These are phyloP conservation scores for Lepidocolaptes lacrymiger DNA, from an alignment of 2,797 vertebrate species.

Conservation along the genomic window DNA sequence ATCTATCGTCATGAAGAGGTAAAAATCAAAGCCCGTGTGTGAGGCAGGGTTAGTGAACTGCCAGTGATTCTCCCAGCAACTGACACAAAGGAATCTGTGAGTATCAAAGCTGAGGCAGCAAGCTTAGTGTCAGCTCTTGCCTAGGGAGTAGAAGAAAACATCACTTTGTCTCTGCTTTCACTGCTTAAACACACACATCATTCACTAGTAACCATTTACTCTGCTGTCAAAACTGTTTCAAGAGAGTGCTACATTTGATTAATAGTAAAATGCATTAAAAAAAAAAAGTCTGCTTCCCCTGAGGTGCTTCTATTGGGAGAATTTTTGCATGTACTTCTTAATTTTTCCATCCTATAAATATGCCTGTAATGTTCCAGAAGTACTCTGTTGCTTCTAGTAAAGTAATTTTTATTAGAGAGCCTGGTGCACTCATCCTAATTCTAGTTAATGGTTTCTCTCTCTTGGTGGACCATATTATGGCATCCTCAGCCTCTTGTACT, in stretches of 20 bases:
- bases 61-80: conserved; percentile 59
- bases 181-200: conserved; percentile 49
- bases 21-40: conserved; percentile 48
- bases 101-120: conserved; percentile 23
- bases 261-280: conserved; percentile 35
- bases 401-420: conserved; percentile 36
- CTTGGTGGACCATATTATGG: neutral
- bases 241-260: conserved; percentile 62
- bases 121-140: conserved; percentile 42
- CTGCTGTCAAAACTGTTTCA: conserved; percentile 65
- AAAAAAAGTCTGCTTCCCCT: neutral
- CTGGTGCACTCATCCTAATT: conserved; percentile 36
- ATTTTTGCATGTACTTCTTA: conserved; percentile 20
- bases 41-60: conserved; percentile 40
- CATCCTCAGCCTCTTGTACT: conserved; percentile 35
- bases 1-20: conserved; percentile 39
- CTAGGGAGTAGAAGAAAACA: conserved; percentile 54
- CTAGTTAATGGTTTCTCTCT: conserved; percentile 3
- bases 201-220: conserved; percentile 63
- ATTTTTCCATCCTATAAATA: conserved; percentile 18
- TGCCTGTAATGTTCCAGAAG: neutral
- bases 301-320: neutral
- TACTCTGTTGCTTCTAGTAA: conserved; percentile 15
- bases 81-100: conserved; percentile 49
- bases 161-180: conserved; percentile 62